Percentiles rank a stretch among this genome's conserved stretches.
Conservation (phyloP, 2,888 invertebrate genomes). For the Erebia ligea region DNA sequence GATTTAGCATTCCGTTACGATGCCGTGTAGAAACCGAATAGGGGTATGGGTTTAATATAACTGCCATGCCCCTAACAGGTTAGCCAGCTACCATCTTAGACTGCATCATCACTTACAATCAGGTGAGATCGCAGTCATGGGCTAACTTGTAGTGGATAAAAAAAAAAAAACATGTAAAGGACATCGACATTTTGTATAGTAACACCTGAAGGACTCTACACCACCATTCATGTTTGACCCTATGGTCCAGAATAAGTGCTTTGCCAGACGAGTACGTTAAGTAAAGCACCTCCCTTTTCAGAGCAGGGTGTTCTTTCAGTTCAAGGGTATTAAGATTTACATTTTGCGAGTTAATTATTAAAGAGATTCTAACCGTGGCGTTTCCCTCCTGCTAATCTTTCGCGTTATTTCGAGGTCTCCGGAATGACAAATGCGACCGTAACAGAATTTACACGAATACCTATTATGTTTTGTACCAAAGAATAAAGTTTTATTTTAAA, state of each 20-base stretch:
- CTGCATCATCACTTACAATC: too few species aligned
- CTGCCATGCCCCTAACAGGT: too few species aligned
- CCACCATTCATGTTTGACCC: not conserved
- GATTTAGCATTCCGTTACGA: too few species aligned
- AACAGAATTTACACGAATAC: conserved; percentile 27
- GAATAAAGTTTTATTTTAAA: not conserved
- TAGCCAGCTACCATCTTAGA: too few species aligned
- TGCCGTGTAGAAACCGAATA: too few species aligned
- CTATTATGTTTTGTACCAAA: conserved; percentile 22
- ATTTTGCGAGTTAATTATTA: conserved; percentile 48
- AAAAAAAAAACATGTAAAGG: too few species aligned
- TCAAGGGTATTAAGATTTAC: conserved; percentile 44
- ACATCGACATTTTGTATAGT: too few species aligned
- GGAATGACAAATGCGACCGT: conserved; percentile 39
- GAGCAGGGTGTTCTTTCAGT: not conserved
- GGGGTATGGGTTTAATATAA: too few species aligned
- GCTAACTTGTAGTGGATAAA: too few species aligned
- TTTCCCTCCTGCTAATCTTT: conserved; percentile 42
- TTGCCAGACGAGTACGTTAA: not conserved
- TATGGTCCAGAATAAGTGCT: not conserved
- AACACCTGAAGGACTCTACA: too few species aligned
- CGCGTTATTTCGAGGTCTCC: conserved; percentile 38
- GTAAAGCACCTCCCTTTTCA: not conserved
- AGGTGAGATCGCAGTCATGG: too few species aligned
- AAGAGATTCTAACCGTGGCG: conserved; percentile 47